Percentiles rank a stretch among this genome's conserved stretches.
phyloP scores from a whole-genome alignment of 2,113 vertebrate species.

The Spea bombifrons region DNA sequence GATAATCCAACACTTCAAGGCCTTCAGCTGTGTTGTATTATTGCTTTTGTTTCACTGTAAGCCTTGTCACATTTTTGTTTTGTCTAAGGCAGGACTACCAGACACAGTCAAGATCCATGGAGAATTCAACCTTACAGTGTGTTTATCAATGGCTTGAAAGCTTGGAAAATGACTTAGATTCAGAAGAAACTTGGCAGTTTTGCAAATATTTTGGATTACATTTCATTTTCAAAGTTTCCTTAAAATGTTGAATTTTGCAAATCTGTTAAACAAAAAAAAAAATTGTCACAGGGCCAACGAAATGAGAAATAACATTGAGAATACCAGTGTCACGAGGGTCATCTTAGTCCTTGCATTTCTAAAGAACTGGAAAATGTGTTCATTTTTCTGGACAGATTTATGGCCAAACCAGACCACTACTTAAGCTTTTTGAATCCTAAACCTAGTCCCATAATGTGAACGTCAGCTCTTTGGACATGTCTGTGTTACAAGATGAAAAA shows the following conservation, averaged over 20 bases:
- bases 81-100: conserved; percentile 16
- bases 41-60: conserved; percentile 16
- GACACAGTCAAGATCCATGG: conserved; percentile 21
- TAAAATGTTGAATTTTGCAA: neutral
- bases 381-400: too few relatives aligned
- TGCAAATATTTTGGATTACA: conserved; percentile 10
- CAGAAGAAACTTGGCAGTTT: conserved; percentile 20
- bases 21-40: conserved; percentile 5
- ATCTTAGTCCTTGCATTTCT: too few relatives aligned
- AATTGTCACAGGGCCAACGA: too few relatives aligned
- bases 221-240: neutral
- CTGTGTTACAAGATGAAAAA: too few relatives aligned
- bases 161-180: conserved; percentile 30
- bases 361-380: too few relatives aligned
- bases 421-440: too few relatives aligned
- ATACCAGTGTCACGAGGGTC: too few relatives aligned
- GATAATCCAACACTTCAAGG: neutral
- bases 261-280: too few relatives aligned
- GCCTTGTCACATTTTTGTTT: conserved; percentile 33
- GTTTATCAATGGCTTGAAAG: conserved; percentile 33
- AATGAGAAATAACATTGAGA: too few relatives aligned
- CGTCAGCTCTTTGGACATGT: too few relatives aligned
- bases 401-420: too few relatives aligned
- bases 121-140: conserved; percentile 31
- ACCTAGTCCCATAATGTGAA: too few relatives aligned